Evolutionary conservation across 2,888 invertebrate species (phyloP), one percentile per base, ranked within the genome.

Genomic region (Oligia fasciuncula): DNA sequence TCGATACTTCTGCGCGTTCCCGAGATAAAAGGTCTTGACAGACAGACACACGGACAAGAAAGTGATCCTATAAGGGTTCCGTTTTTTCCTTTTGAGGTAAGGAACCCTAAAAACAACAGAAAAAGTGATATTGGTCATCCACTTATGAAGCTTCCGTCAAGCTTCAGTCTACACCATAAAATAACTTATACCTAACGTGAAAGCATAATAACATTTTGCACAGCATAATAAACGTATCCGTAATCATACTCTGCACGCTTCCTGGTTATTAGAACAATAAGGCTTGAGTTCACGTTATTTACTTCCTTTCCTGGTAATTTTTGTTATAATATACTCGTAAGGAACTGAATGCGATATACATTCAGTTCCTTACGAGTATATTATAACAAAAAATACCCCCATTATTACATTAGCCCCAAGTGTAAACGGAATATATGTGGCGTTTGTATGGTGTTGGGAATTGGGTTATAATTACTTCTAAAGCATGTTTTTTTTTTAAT

Each of bases 261-360:
- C 29, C n/a, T 60, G 23, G 62, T 85, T 72, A 81, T 72, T 70
- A 78, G 57, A 83, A 79, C 72, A 79, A 79, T 73, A 78, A 73
- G 70, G 72, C 62, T 74, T 70, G 73, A 75, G 73, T 82, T 83
- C 63, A 73, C 72, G 49, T 67, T 73, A 51, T 23, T 40, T 75
- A 51, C 57, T 66, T 19, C 13, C 29, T 68, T 73, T 66, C n/a
- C 43, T 43, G 79, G 51, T 76, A 74, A 73, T 65, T 73, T 71
- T 69, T 62, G 11, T 66, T 46, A 40, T 65, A 68, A 51, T 35
- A 67, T 63, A 17, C 29, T 63, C 17, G 14, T 63, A 71, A 60
- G 80, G 54, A 69, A 57, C 74, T 29, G 46, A 43, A 43, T 60
- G 43, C 49, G 35, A 84, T 75, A 49, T 80, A 29, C 29, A 29